Conservation (phyloP, 2,113 vertebrate genomes). For the Sphyrna mokarran region DNA sequence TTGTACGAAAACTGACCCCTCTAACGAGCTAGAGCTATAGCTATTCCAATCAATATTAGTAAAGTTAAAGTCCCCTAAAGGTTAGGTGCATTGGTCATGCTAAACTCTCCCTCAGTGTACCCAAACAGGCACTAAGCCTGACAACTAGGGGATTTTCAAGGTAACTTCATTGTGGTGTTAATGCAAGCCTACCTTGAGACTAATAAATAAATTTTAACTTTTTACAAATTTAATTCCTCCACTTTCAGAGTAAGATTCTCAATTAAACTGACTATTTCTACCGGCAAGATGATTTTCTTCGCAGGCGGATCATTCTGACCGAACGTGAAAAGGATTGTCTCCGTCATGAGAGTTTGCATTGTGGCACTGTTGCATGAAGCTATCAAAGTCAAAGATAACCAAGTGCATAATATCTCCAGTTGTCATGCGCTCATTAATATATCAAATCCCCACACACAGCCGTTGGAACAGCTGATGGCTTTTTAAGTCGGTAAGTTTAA, state of each 20-base stretch:
- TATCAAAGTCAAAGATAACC: background rate
- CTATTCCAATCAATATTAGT: too few relatives aligned
- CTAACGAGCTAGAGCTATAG: too few relatives aligned
- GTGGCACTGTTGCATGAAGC: background rate
- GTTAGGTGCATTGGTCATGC: too few relatives aligned
- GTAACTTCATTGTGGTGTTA: too few relatives aligned
- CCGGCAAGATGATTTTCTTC: background rate
- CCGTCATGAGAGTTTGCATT: background rate
- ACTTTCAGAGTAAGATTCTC: background rate
- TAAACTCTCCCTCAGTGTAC: too few relatives aligned
- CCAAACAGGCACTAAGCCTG: too few relatives aligned
- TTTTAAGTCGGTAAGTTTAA: background rate
- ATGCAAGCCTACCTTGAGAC: too few relatives aligned
- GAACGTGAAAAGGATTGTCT: background rate
- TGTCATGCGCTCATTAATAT: background rate
- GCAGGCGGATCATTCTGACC: background rate
- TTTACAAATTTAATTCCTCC: background rate
- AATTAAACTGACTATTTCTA: background rate
- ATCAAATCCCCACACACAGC: background rate
- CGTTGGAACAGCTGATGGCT: background rate
- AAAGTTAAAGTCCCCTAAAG: too few relatives aligned
- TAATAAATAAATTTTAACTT: too few relatives aligned
- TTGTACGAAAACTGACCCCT: too few relatives aligned
- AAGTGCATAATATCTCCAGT: background rate
- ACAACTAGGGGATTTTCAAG: too few relatives aligned